Conservation (phyloP, 2,888 invertebrate genomes). For the Trichopoda pennipes region DNA sequence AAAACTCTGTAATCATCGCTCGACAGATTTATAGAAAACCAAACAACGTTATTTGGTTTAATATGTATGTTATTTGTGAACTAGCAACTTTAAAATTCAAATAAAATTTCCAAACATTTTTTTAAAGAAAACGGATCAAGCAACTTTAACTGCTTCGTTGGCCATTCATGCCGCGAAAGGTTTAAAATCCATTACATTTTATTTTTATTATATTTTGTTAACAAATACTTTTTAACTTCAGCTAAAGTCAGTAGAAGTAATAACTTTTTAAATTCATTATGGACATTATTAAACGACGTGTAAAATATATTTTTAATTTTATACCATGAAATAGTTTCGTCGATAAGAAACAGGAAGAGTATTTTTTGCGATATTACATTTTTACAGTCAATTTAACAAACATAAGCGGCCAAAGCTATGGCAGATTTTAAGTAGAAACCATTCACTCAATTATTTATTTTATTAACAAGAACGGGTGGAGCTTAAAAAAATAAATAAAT, state of each 20-base stretch:
- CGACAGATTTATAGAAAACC: too few relatives aligned
- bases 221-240: conserved; percentile 28
- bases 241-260: conserved; percentile 28
- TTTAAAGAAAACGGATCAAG: too few relatives aligned
- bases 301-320: conserved; percentile 54
- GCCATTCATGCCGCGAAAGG: background rate
- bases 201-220: conserved; percentile 42
- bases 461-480: background rate
- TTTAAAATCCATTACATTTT: conserved; percentile 33
- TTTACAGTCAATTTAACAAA: conserved; percentile 46
- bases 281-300: conserved; percentile 56
- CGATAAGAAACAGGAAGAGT: conserved; percentile 21
- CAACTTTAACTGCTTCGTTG: too few relatives aligned
- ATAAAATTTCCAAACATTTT: too few relatives aligned
- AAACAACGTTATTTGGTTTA: too few relatives aligned
- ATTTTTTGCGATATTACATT: conserved; percentile 35
- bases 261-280: conserved; percentile 61
- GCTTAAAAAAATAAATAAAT: too few relatives aligned
- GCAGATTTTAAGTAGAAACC: background rate
- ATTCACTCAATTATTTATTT: background rate
- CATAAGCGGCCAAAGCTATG: background rate
- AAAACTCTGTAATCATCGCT: too few relatives aligned
- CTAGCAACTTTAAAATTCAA: too few relatives aligned
- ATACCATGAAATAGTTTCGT: conserved; percentile 27
- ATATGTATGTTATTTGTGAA: too few relatives aligned